phyloP scores from a whole-genome alignment of 2,888 invertebrate species.

The Chrysomela aeneicollis region DNA sequence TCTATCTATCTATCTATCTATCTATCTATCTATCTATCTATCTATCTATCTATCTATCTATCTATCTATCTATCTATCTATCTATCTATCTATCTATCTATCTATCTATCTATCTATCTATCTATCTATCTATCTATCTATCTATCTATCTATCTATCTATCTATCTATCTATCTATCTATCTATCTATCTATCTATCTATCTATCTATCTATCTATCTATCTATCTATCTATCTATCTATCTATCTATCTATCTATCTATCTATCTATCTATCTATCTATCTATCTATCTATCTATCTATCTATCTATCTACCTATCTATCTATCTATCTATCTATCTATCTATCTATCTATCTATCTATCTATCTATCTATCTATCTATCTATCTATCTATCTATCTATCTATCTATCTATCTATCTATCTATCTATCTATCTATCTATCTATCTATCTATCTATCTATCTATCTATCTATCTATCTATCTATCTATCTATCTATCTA shows the following conservation, averaged over 20 bases:
- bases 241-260: neutral
- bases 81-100: conserved; percentile 4
- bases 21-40: too few species aligned
- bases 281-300: neutral
- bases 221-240: neutral
- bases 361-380: neutral
- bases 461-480: neutral
- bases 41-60: too few species aligned
- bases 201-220: neutral
- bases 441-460: neutral
- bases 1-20: too few species aligned
- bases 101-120: conserved; percentile 3
- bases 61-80: too few species aligned
- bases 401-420: neutral
- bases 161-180: neutral
- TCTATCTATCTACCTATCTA: neutral
- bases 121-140: neutral
- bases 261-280: neutral
- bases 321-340: neutral
- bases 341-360: neutral
- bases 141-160: neutral
- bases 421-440: neutral
- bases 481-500: neutral
- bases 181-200: neutral
- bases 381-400: neutral